Conservation (phyloP, 2,888 invertebrate genomes). For the Sesia apiformis region DNA sequence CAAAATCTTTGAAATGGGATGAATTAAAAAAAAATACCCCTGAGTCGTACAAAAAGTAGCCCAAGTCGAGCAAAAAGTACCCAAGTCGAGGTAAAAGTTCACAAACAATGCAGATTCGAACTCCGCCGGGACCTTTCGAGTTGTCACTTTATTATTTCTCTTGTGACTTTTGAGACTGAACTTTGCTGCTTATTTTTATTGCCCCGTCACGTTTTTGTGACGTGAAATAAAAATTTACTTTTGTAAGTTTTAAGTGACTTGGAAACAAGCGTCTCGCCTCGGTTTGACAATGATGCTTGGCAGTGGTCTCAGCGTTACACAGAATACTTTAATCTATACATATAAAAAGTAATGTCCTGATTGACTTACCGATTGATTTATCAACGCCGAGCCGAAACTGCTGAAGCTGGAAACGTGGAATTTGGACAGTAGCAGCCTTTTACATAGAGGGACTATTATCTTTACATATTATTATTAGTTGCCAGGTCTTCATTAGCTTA, state of each 20-base stretch:
- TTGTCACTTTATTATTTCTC: neutral
- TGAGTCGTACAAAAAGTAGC: neutral
- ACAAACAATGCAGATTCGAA: slow-evolving; percentile 5
- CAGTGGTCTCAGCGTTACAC: too few species aligned
- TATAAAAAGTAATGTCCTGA: too few species aligned
- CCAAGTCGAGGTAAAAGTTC: neutral
- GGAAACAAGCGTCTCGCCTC: neutral
- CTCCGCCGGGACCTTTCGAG: neutral
- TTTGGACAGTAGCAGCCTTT: too few species aligned
- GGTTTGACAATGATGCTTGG: neutral
- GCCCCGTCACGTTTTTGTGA: neutral
- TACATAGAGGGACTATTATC: too few species aligned
- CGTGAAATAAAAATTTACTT: neutral
- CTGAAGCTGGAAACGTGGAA: too few species aligned
- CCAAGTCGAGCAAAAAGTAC: neutral
- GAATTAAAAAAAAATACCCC: too few species aligned
- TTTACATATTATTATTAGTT: too few species aligned
- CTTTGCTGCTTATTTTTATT: neutral
- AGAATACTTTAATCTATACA: too few species aligned
- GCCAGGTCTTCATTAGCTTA: too few species aligned
- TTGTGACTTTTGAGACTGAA: neutral
- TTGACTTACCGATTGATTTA: too few species aligned
- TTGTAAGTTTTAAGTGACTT: neutral
- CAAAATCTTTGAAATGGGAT: too few species aligned
- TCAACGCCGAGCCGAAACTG: too few species aligned